Evolutionary conservation across 1,140 invertebrate genomes (phyloP), one percentile per base, ranked within the genome.

Genomic region (Musca vetustissima): DNA sequence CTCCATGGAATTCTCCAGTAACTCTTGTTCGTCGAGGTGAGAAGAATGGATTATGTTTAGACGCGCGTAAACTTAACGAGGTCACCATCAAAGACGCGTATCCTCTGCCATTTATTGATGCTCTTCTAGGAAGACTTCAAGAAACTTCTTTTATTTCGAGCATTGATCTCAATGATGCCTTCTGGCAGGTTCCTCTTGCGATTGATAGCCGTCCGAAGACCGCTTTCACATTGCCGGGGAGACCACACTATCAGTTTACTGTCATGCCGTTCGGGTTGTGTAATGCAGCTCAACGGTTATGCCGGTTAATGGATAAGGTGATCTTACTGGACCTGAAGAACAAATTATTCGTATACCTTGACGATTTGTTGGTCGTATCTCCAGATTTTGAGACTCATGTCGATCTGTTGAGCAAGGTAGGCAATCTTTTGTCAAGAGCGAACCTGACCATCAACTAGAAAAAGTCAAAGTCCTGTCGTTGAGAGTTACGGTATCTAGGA

Each of bases 311-410:
- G 68, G 61, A 64, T 36, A 69, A 43, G 9, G 64, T 70, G 17
- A 66, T 70, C 17, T 53, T 64, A 17, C 14, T 19, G 4, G 7
- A 21, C 8, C 55, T 70, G 9, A 47, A 47, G 9, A n/a, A 59
- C 4, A 47, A 48, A 28, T 64, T 66, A 3, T 66, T 66, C 28
- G 53, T 67, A 14, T 70, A 70, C 48, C 52, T 70, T 9, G 86
- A 87, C 73, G 86, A 88, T 66, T 74, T 86, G 6, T 66, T 86
- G 0, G 72, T 86, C 9, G 74, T 77, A 19, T 74, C 73, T 6
- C 66, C 72, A 4, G 76, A 70, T 13, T 80, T 80, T 55, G 76
- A 85, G 13, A 72, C 83, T 22, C 85, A 87, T 70, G 64, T 86
- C 0, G 22, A 66, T 9, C 68, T 81, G 36, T 25, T 86, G 0